These are phyloP conservation scores for Solenopsis fugax DNA, from an alignment of 1,140 invertebrate species.

Conservation along the genomic window DNA sequence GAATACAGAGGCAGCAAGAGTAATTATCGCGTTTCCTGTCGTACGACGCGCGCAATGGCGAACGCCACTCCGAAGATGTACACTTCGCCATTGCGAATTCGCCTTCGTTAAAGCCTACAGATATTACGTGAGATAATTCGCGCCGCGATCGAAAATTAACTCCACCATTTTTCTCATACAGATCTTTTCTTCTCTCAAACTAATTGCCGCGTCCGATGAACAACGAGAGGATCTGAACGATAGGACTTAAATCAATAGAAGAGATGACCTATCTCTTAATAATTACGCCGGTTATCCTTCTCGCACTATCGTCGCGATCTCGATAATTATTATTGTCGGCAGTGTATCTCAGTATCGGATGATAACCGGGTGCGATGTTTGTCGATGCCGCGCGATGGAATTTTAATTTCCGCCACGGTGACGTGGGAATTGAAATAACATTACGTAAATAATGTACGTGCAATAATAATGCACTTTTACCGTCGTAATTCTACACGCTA, in stretches of 20 bases:
- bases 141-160: constrained; percentile 55
- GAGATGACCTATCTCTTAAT: constrained; percentile 51
- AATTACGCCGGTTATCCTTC: constrained; percentile 42
- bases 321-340: constrained; percentile 55
- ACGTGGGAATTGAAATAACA: constrained; percentile 60
- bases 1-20: constrained; percentile 25
- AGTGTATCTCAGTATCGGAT: constrained; percentile 47
- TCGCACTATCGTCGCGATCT: constrained; percentile 40
- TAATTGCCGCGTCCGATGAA: constrained; percentile 41
- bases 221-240: neutral
- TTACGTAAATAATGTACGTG: constrained; percentile 40
- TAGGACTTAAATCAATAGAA: constrained; percentile 45
- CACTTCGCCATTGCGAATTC: constrained; percentile 32
- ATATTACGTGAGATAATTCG: constrained; percentile 54
- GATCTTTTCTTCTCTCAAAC: constrained; percentile 3
- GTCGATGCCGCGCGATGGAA: constrained; percentile 45
- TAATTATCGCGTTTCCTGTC: constrained; percentile 61
- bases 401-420: constrained; percentile 59
- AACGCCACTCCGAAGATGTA: constrained; percentile 21
- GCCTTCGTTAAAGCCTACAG: constrained; percentile 48
- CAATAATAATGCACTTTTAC: constrained; percentile 34
- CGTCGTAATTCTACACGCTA: neutral
- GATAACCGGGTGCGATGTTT: constrained; percentile 52
- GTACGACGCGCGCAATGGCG: constrained; percentile 55
- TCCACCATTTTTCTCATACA: constrained; percentile 44